A percentile compares a stretch with the other conserved stretches of the same genome.
These are phyloP conservation scores for Etheostoma spectabile DNA, from an alignment of 2,113 vertebrate species.

Conservation along the genomic window DNA sequence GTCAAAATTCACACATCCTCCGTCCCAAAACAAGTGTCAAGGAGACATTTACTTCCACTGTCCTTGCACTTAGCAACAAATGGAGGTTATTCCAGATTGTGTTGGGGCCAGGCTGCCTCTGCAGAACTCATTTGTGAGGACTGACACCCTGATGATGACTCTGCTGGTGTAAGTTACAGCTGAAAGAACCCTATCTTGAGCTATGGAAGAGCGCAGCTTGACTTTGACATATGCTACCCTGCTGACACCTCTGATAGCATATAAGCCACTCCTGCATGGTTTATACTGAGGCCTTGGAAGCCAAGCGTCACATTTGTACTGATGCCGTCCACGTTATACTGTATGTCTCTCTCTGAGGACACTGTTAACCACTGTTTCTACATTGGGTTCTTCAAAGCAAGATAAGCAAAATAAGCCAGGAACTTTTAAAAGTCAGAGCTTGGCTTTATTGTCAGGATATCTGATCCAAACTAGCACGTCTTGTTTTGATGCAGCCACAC, in stretches of 20 bases:
- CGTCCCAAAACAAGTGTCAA: background rate
- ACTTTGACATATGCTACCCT: constrained; percentile 24
- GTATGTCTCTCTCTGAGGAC: constrained; percentile 28
- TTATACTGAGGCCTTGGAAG: constrained; percentile 22
- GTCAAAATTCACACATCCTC: constrained; percentile 21
- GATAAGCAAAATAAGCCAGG: background rate
- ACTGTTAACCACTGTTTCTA: no score
- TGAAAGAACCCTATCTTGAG: constrained; percentile 15
- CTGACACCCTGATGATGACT: constrained; percentile 44
- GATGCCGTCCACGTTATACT: constrained; percentile 15
- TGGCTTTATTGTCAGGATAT: background rate
- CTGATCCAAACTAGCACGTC: constrained; percentile 11
- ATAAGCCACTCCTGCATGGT: constrained; percentile 18
- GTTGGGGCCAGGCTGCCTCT: constrained; percentile 22
- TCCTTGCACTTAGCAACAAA: constrained; percentile 44
- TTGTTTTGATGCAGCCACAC: background rate
- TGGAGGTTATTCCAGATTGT: constrained; percentile 39
- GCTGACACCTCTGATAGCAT: constrained; percentile 37
- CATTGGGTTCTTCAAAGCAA: no score
- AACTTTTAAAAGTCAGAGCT: background rate
- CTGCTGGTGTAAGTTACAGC: constrained; percentile 53
- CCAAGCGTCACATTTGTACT: constrained; percentile 38
- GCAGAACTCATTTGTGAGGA: constrained; percentile 58
- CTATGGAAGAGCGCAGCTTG: constrained; percentile 15
- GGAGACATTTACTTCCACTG: constrained; percentile 51